These are phyloP conservation scores for Nannoperca obscura DNA, from an alignment of 2,797 vertebrate species.

Conservation along the genomic window DNA sequence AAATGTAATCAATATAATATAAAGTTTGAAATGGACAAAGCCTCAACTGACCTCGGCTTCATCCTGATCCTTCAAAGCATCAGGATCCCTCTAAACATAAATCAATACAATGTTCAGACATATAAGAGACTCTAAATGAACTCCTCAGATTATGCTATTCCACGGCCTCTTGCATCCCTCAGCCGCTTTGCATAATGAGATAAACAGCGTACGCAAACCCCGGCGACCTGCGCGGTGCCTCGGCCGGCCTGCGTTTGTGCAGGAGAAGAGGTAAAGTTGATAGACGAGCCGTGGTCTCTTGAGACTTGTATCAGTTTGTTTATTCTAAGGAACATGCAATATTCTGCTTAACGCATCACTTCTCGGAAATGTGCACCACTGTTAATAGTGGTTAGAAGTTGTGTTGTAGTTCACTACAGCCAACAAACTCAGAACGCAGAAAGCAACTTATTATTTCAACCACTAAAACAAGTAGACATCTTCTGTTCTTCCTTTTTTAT, in stretches of 20 bases:
- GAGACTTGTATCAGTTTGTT: constrained; percentile 12
- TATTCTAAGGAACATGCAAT: constrained; percentile 30
- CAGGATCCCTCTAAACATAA: constrained; percentile 59
- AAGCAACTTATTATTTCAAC: background rate
- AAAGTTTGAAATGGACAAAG: constrained; percentile 48
- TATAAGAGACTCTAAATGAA: constrained; percentile 63
- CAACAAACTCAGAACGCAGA: background rate
- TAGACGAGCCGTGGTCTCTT: constrained; percentile 18
- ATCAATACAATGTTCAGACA: constrained; percentile 70
- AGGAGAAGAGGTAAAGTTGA: constrained; percentile 60
- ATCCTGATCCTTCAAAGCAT: constrained; percentile 52
- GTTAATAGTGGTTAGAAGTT: background rate
- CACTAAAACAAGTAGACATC: background rate
- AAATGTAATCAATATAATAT: constrained; percentile 36
- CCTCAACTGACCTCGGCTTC: constrained; percentile 37
- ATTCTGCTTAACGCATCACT: constrained; percentile 21
- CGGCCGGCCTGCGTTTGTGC: constrained; percentile 45
- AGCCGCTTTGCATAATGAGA: constrained; percentile 66
- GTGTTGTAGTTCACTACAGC: background rate
- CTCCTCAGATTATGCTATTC: constrained; percentile 59
- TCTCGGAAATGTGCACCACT: constrained; percentile 9
- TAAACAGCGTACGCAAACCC: constrained; percentile 52
- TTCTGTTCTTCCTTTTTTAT: background rate
- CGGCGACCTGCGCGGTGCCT: constrained; percentile 29
- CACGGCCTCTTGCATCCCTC: constrained; percentile 51